These are phyloP conservation scores for Esox lucius DNA, from an alignment of 2,797 vertebrate species.

Conservation along the genomic window DNA sequence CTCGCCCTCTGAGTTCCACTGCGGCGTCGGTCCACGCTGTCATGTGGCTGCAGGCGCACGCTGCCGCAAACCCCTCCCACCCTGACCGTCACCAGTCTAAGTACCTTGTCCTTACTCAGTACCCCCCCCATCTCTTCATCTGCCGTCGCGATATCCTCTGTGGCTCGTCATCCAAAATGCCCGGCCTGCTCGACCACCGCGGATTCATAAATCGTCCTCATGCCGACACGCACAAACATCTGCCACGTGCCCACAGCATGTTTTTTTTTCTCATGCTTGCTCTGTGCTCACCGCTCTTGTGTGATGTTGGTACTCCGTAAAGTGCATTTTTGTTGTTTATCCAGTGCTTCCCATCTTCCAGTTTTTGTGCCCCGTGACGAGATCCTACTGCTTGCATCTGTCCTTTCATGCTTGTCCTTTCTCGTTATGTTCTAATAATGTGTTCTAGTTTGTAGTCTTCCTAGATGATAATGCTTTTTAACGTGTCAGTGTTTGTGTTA, in stretches of 20 bases:
- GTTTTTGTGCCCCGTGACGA: slow-evolving; percentile 39
- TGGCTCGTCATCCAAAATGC: not conserved
- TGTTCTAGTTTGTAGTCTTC: slow-evolving; percentile 55
- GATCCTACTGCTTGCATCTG: slow-evolving; percentile 52
- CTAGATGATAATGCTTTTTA: slow-evolving; percentile 53
- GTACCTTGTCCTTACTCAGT: slow-evolving; percentile 44
- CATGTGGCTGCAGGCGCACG: not conserved
- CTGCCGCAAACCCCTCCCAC: slow-evolving; percentile 24
- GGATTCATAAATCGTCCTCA: not conserved
- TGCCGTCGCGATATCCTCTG: not conserved
- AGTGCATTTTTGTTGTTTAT: not conserved
- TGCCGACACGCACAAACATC: not conserved
- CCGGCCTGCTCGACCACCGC: not conserved
- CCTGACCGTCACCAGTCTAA: slow-evolving; percentile 43
- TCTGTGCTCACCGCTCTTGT: slow-evolving; percentile 46
- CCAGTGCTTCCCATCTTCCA: slow-evolving; percentile 45
- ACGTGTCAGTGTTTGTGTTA: slow-evolving; percentile 47
- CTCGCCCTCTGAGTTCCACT: slow-evolving; percentile 5
- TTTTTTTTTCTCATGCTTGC: slow-evolving; percentile 36
- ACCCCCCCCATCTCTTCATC: not conserved
- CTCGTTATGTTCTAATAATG: slow-evolving; percentile 31
- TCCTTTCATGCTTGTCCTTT: slow-evolving; percentile 41
- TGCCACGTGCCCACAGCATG: slow-evolving; percentile 10
- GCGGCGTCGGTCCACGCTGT: not conserved
- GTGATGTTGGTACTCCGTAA: not conserved